These are phyloP conservation scores for Propithecus perrieri DNA, from an alignment of 2,797 vertebrate species.

Conservation along the genomic window DNA sequence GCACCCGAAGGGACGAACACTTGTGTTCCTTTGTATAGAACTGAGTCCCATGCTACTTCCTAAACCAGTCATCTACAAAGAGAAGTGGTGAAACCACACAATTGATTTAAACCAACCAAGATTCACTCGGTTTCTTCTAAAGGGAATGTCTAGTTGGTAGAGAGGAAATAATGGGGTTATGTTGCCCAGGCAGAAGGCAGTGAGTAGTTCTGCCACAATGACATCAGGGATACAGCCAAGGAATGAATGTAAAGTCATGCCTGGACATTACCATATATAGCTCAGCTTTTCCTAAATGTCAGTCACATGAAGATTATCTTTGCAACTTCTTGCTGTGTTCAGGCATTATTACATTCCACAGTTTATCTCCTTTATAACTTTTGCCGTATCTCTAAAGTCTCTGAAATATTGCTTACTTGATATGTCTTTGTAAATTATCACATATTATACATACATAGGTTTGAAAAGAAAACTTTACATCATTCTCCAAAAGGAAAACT, in stretches of 20 bases:
- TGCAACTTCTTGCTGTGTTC: neutral
- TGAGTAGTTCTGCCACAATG: neutral
- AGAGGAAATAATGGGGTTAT: neutral
- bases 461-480: neutral
- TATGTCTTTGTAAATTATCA: neutral
- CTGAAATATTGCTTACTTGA: neutral
- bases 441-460: neutral
- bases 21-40: no score
- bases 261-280: neutral
- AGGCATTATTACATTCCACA: neutral
- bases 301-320: neutral
- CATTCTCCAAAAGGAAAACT: neutral
- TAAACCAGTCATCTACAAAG: no score
- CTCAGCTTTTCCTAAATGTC: neutral
- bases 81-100: neutral
- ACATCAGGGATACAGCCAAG: neutral
- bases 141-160: neutral
- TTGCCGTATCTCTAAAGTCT: neutral
- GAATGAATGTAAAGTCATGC: neutral
- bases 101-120: neutral
- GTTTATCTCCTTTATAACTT: neutral
- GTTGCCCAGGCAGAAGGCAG: no score
- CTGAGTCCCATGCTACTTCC: accelerated
- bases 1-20: neutral
- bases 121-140: neutral